phyloP scores from a whole-genome alignment of 1,140 invertebrate species.

The Leguminivora glycinivorella region DNA sequence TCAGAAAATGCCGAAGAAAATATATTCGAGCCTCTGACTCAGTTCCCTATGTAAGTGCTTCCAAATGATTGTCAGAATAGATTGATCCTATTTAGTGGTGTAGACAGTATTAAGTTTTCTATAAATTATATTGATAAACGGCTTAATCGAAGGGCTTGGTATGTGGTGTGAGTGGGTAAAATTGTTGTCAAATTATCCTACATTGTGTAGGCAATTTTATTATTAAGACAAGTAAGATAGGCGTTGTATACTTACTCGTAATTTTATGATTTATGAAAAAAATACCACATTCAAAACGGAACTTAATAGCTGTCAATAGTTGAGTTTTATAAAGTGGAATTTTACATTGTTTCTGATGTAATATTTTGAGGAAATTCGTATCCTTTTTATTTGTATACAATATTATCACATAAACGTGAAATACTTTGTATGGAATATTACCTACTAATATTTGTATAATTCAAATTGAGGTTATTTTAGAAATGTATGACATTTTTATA shows the following conservation, averaged over 20 bases:
- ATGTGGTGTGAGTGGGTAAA: not conserved
- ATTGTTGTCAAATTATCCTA: not conserved
- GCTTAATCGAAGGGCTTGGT: not conserved
- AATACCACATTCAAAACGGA: too few species aligned
- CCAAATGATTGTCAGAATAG: not conserved
- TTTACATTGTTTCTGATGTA: too few species aligned
- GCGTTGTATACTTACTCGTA: not conserved
- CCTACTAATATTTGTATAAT: too few species aligned
- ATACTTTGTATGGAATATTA: too few species aligned
- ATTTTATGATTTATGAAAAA: too few species aligned
- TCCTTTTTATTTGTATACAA: too few species aligned
- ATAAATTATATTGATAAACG: conserved; percentile 10
- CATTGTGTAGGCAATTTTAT: not conserved
- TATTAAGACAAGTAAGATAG: not conserved
- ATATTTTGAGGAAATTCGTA: too few species aligned
- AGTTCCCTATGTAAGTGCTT: conserved; percentile 16
- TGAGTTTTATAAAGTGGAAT: too few species aligned
- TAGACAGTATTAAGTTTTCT: conserved; percentile 24
- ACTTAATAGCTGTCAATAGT: too few species aligned
- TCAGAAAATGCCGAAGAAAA: not conserved
- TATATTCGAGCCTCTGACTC: not conserved
- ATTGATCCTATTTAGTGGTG: conserved; percentile 7
- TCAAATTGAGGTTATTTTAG: too few species aligned
- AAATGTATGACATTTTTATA: too few species aligned
- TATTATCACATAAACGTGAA: too few species aligned